A percentile compares a stretch with the other conserved stretches of the same genome.
Evolutionary conservation across 2,113 vertebrate genomes (phyloP).

Genomic region (Zapus hudsonius): DNA sequence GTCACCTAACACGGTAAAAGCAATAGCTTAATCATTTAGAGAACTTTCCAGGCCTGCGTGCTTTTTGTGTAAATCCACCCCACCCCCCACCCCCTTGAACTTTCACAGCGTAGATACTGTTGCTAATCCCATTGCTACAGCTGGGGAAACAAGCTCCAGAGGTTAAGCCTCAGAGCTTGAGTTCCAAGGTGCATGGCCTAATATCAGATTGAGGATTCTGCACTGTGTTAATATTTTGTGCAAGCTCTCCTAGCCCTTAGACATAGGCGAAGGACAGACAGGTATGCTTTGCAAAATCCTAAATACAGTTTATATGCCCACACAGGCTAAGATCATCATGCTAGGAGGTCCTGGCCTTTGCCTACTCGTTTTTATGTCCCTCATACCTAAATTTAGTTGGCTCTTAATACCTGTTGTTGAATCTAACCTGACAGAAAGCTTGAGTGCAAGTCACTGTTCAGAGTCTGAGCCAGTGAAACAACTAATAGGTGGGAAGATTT

Average conservation of each 20-base stretch:
- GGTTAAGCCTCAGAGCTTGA: no score
- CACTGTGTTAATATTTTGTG: neutral
- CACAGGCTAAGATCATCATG: neutral
- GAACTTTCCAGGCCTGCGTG: neutral
- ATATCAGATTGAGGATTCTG: neutral
- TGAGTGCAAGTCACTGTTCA: neutral
- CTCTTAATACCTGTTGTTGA: neutral
- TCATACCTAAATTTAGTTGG: neutral
- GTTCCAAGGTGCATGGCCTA: neutral
- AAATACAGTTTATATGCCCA: neutral
- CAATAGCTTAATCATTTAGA: neutral
- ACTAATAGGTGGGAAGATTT: neutral
- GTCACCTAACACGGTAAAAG: neutral
- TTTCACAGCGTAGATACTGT: neutral
- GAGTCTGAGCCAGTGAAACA: slow-evolving; percentile 4
- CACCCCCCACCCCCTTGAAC: neutral
- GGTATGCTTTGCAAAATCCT: neutral
- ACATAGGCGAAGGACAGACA: neutral
- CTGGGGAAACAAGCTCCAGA: neutral
- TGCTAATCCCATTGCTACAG: neutral
- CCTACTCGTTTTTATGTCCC: neutral
- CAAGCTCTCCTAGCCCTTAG: neutral
- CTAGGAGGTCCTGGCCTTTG: neutral
- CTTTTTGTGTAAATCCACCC: neutral
- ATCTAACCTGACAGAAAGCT: neutral